Base-by-base conservation (phyloP, 2,113 vertebrate species). In the Psittacara wagleri region DNA sequence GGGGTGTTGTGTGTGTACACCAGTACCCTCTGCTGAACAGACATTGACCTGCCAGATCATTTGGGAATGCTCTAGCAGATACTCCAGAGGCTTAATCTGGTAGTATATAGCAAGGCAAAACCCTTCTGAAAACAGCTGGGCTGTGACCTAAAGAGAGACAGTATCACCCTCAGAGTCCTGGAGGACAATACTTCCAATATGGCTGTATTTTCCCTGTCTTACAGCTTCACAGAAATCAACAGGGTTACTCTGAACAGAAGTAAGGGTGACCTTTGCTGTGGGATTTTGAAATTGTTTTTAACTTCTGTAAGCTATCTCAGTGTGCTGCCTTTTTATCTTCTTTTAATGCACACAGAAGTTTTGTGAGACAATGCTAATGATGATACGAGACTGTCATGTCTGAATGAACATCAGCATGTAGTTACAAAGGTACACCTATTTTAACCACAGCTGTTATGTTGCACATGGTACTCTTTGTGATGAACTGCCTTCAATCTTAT, bases 381-480 rank as follows among this genome's bases (percentile, higher is more conserved):
- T 41, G 51, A 74, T 51, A 86, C 43, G n/a, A 80, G 63, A 83
- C 63, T 70, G 72, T 55, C 57, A 46, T 75, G 80, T 75, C 68
- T 79, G 72, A 57, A 31, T 23, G 49, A 94, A 93, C 23, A 88
- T 10, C 63, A 94, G 76, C 57, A 75, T 37, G 33, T 16, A 75
- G 72, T 46, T 91, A 77, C 54, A 91, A 87, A 86, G 52, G 72
- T 77, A n/a, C 54, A 51, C 28, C 84, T 91, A 76, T 88, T 96
- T 94, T 90, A 64, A 95, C 64, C 68, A 81, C 66, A 94, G 63
- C 55, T 95, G 77, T 95, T 86, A 72, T 33, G 79, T 48, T 95
- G 48, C 66, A 92, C 57, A 49, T 55, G 49, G 39, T 37, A 90
- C 19, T 74, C 44, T 90, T 96, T 82, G 63, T 63, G 78, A 94